These are phyloP conservation scores for Zaprionus taronus DNA, from an alignment of 1,140 invertebrate species.

Conservation along the genomic window DNA sequence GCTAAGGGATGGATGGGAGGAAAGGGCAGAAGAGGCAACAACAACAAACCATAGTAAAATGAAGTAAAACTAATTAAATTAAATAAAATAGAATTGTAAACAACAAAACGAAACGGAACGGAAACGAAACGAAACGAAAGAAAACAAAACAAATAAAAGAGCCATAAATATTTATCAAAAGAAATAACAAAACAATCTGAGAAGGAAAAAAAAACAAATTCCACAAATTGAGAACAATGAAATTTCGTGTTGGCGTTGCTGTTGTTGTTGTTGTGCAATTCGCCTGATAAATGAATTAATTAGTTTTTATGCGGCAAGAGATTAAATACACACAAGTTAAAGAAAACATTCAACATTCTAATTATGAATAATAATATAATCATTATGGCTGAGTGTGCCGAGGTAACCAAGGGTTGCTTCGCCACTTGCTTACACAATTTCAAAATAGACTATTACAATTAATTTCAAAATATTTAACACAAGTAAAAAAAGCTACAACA, in stretches of 20 bases:
- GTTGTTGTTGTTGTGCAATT: slow-evolving; percentile 39
- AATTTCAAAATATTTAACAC: not conserved
- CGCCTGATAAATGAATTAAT: slow-evolving; percentile 52
- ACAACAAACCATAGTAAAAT: slow-evolving; percentile 54
- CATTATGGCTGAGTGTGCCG: not conserved
- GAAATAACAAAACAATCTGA: slow-evolving; percentile 54
- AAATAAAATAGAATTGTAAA: slow-evolving; percentile 73
- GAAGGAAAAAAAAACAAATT: slow-evolving; percentile 30
- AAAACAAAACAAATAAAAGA: slow-evolving; percentile 55
- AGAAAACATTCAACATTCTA: slow-evolving; percentile 25
- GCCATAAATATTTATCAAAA: slow-evolving; percentile 66
- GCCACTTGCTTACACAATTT: not conserved
- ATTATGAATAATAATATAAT: slow-evolving; percentile 34
- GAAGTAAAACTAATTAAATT: slow-evolving; percentile 78
- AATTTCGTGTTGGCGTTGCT: slow-evolving; percentile 16
- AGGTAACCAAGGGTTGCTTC: not conserved
- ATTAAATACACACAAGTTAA: slow-evolving; percentile 28
- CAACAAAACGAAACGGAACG: slow-evolving; percentile 30
- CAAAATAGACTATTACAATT: not conserved
- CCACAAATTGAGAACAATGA: slow-evolving; percentile 49
- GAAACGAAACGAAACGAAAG: slow-evolving; percentile 11
- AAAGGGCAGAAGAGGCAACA: slow-evolving; percentile 4
- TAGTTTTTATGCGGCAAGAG: slow-evolving; percentile 39
- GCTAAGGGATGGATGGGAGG: not conserved
- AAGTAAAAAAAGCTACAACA: not conserved